Evolutionary conservation across 2,113 vertebrate genomes (phyloP).

Genomic region (Mesembrinibis cayennensis): DNA sequence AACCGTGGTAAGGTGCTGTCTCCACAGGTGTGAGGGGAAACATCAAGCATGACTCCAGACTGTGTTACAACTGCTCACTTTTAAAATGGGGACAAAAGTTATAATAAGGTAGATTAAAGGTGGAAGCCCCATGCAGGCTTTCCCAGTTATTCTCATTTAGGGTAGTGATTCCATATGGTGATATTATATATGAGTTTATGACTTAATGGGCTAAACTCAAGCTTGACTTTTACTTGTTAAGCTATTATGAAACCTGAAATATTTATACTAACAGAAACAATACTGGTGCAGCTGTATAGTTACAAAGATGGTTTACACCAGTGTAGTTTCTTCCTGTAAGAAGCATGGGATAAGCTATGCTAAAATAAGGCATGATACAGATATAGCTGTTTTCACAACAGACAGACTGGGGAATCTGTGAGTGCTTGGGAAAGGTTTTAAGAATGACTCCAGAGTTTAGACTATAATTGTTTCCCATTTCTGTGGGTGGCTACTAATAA

Average conservation of each 20-base stretch:
- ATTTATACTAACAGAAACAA: not conserved
- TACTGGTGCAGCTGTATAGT: not conserved
- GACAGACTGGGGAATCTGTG: not conserved
- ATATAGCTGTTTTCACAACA: not conserved
- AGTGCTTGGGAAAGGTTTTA: not conserved
- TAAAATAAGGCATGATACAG: not conserved
- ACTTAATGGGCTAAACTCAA: not conserved
- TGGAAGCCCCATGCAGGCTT: not conserved
- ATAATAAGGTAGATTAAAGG: not conserved
- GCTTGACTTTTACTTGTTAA: not conserved
- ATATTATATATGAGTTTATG: not conserved
- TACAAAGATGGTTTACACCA: not conserved
- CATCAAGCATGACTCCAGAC: not conserved
- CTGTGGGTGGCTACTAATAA: not conserved
- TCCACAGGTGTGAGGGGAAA: not conserved
- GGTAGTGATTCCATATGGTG: not conserved
- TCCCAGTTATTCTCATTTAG: not conserved
- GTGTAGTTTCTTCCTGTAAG: not conserved
- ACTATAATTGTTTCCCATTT: not conserved
- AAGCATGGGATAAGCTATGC: not conserved
- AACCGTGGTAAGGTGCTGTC: not conserved
- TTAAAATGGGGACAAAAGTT: not conserved
- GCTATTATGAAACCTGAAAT: not conserved
- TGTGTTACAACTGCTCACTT: not conserved
- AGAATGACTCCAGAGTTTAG: not conserved